phyloP scores from a whole-genome alignment of 2,797 vertebrate species.

The Meriones psammophilus region DNA sequence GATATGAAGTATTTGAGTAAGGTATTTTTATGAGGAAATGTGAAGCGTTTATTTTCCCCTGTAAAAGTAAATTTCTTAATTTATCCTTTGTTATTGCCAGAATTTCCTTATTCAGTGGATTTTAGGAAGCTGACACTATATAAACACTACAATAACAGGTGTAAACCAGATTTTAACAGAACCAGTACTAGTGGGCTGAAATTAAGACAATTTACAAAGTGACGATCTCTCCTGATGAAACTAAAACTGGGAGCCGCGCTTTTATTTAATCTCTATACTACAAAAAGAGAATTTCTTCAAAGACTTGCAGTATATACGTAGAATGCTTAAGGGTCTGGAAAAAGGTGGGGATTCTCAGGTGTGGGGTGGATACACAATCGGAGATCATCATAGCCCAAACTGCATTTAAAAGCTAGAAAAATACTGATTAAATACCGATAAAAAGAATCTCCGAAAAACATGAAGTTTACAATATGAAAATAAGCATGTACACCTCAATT shows the following conservation, averaged over 20 bases:
- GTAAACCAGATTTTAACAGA: constrained; percentile 66
- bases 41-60: background rate
- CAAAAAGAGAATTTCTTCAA: background rate
- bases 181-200: constrained; percentile 38
- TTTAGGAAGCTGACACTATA: constrained; percentile 56
- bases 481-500: constrained; percentile 18
- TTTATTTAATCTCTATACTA: constrained; percentile 15
- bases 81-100: constrained; percentile 38
- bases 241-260: constrained; percentile 10
- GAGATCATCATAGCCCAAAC: background rate
- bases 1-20: constrained; percentile 38
- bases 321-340: background rate
- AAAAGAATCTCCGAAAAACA: constrained; percentile 39
- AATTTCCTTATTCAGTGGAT: constrained; percentile 59
- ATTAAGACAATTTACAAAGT: constrained; percentile 68
- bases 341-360: constrained; percentile 29
- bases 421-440: constrained; percentile 13
- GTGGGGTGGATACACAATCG: background rate
- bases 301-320: constrained; percentile 4
- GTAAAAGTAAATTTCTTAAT: constrained; percentile 23
- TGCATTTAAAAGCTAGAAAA: constrained; percentile 31
- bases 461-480: constrained; percentile 13
- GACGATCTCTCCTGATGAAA: constrained; percentile 24
- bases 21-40: background rate
- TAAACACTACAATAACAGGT: constrained; percentile 47